Evolutionary conservation across 2,797 vertebrate species (phyloP).

Genomic region (Tympanoctomys barrerae): DNA sequence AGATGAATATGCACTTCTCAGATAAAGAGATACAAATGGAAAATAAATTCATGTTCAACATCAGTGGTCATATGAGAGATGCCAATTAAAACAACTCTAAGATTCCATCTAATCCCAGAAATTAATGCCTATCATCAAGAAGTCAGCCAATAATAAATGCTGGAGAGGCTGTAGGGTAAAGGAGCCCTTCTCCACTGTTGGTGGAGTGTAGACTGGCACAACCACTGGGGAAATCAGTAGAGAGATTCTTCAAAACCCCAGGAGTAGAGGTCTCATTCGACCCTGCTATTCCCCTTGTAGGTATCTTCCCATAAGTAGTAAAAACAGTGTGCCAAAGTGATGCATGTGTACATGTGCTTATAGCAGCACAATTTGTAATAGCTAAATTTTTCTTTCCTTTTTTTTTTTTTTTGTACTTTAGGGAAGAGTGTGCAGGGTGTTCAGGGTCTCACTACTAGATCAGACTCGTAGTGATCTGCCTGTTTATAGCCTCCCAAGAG

Average conservation of each 20-base stretch:
- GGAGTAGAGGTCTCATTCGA: not conserved
- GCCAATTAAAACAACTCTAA: not conserved
- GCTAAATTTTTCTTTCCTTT: not conserved
- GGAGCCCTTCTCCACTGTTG: not conserved
- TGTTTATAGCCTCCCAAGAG: no score
- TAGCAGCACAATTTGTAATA: not conserved
- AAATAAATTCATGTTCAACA: not conserved
- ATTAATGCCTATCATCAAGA: not conserved
- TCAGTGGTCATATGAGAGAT: not conserved
- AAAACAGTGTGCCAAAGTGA: not conserved
- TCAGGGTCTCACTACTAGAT: no score
- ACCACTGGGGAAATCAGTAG: not conserved
- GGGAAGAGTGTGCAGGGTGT: no score
- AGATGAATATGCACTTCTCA: not conserved
- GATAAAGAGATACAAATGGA: not conserved
- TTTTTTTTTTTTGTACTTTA: no score
- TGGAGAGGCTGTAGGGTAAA: not conserved
- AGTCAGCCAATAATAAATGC: not conserved
- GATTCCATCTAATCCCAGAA: not conserved
- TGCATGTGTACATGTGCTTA: not conserved
- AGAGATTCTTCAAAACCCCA: not conserved
- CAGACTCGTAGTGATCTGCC: no score
- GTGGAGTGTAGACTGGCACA: not conserved
- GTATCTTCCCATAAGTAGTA: not conserved
- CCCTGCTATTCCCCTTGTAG: not conserved